phyloP scores from a whole-genome alignment of 64 coral and sea anemone genomes.

The Montipora efflorescens region DNA sequence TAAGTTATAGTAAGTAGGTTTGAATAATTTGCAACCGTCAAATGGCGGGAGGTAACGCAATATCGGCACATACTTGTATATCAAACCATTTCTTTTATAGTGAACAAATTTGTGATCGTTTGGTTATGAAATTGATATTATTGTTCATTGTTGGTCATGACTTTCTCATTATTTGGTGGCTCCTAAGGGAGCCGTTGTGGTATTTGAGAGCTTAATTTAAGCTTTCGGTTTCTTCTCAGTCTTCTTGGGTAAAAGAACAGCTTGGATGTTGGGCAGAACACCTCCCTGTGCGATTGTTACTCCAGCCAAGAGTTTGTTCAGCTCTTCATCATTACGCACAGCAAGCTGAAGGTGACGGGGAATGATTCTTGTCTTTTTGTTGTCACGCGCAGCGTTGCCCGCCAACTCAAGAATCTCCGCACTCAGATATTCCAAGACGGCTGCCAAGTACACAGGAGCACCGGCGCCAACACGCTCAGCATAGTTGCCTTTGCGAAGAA shows the following conservation, averaged over 20 bases:
- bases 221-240: constrained; percentile 31
- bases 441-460: constrained; percentile 34
- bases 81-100: too few relatives aligned
- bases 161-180: constrained; percentile 19
- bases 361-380: constrained; percentile 42
- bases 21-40: too few relatives aligned
- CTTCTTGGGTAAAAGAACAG: constrained; percentile 34
- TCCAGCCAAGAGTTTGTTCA: constrained; percentile 25
- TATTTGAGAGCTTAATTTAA: neutral
- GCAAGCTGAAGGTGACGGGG: constrained; percentile 44
- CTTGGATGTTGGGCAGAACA: constrained; percentile 47
- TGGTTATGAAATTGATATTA: neutral
- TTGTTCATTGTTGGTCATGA: neutral
- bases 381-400: constrained; percentile 41
- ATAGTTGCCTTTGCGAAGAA: constrained; percentile 46
- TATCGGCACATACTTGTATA: too few relatives aligned
- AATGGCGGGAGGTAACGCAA: too few relatives aligned
- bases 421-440: constrained; percentile 26
- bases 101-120: neutral
- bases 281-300: constrained; percentile 32
- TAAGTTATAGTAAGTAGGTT: too few relatives aligned
- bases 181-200: constrained; percentile 38
- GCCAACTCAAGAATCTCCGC: constrained; percentile 36
- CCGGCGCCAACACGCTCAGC: constrained; percentile 32
- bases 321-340: constrained; percentile 20